A percentile compares a stretch with the other conserved stretches of the same genome.
These are phyloP conservation scores for Amblyjoppa fuscipennis DNA, from an alignment of 2,888 invertebrate species.

Conservation along the genomic window DNA sequence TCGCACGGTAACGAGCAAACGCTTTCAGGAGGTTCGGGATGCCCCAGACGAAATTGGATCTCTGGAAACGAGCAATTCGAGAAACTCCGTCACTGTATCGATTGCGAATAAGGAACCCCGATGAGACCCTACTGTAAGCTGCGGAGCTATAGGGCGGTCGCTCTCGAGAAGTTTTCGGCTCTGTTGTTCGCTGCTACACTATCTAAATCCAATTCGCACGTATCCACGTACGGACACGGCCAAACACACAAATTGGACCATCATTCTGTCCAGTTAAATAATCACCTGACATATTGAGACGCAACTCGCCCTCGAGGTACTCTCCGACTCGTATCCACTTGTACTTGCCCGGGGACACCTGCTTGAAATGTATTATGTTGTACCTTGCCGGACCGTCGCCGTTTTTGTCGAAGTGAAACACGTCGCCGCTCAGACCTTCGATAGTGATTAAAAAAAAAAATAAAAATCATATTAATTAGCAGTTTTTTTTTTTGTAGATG, in stretches of 20 bases:
- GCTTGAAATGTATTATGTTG: constrained; percentile 98
- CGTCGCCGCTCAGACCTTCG: constrained; percentile 94
- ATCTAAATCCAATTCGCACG: neutral
- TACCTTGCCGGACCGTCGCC: constrained; percentile 98
- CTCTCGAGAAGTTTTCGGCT: neutral
- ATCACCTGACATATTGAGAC: constrained; percentile 92
- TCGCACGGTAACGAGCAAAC: constrained; percentile 96
- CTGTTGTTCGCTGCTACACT: neutral
- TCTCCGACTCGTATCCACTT: constrained; percentile 95
- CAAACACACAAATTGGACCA: neutral
- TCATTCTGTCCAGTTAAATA: constrained; percentile 24
- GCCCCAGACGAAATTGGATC: constrained; percentile 93
- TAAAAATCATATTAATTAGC: neutral
- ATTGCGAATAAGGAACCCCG: constrained; percentile 13
- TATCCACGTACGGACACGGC: neutral
- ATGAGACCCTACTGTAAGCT: neutral
- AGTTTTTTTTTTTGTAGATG: no score
- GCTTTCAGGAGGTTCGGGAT: constrained; percentile 93
- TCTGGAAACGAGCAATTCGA: constrained; percentile 86
- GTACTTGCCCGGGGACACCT: constrained; percentile 90
- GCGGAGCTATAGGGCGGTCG: neutral
- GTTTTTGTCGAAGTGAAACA: constrained; percentile 95
- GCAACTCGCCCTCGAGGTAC: constrained; percentile 93
- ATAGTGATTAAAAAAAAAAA: constrained; percentile 47
- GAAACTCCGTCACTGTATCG: constrained; percentile 36